A percentile compares a stretch with the other conserved stretches of the same genome.
phyloP scores from a whole-genome alignment of 2,888 invertebrate genomes.

The Carterocephalus palaemon region DNA sequence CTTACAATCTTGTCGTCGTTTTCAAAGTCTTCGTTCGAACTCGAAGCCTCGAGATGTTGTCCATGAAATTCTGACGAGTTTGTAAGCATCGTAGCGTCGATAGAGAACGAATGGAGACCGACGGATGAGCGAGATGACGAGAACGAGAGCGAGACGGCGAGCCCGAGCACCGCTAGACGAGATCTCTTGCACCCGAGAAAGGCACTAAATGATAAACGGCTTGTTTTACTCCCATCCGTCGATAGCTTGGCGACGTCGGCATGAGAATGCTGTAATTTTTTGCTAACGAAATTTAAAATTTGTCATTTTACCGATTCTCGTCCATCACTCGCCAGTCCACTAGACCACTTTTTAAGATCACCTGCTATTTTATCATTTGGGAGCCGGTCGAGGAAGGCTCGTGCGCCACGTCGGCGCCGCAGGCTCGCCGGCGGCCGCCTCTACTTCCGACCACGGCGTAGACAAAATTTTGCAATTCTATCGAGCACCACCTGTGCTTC shows the following conservation, averaged over 20 bases:
- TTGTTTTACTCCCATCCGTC: slow-evolving; percentile 42
- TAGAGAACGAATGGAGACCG: slow-evolving; percentile 25
- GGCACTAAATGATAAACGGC: slow-evolving; percentile 78
- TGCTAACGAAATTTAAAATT: slow-evolving; percentile 33
- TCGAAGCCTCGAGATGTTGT: no score
- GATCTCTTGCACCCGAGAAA: slow-evolving; percentile 63
- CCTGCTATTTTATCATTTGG: slow-evolving; percentile 75
- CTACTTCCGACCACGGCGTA: slow-evolving; percentile 63
- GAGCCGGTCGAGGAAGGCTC: slow-evolving; percentile 61
- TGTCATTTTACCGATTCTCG: slow-evolving; percentile 37
- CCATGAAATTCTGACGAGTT: no score
- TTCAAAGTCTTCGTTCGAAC: no score
- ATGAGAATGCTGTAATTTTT: slow-evolving; percentile 54
- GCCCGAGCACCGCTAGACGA: slow-evolving; percentile 52
- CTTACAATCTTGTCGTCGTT: slow-evolving; percentile 2
- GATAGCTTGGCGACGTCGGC: slow-evolving; percentile 63
- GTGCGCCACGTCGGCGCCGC: slow-evolving; percentile 48
- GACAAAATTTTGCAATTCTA: slow-evolving; percentile 68
- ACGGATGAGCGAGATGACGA: slow-evolving; percentile 15
- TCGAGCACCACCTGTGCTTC: slow-evolving; percentile 75
- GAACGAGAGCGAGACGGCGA: slow-evolving; percentile 32
- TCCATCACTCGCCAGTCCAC: slow-evolving; percentile 48
- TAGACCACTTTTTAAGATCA: slow-evolving; percentile 46
- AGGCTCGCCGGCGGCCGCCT: slow-evolving; percentile 50
- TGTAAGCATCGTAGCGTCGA: slow-evolving; percentile 16